Evolutionary conservation across 2,888 invertebrate species (phyloP), one percentile per base, ranked within the genome.

Genomic region (Pyrrhosoma nymphula): DNA sequence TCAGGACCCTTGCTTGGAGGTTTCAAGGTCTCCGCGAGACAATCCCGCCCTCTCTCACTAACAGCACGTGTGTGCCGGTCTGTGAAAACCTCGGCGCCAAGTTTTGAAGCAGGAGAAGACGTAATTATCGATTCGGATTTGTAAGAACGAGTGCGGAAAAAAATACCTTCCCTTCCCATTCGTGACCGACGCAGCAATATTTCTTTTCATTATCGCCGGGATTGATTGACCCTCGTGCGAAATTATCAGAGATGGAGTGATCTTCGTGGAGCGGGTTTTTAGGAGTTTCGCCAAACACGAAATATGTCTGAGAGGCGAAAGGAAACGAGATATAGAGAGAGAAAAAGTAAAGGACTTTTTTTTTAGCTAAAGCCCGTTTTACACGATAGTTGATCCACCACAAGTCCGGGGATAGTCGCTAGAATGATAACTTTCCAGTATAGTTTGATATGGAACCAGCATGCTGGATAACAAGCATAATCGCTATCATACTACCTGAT

Each of bases 161-260:
- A 69, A 69, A 26, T 26, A 69, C 12, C 10, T 20, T 69, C n/a
- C 6, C n/a, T 69, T 69, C 23, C 26, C 69, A 26, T 69, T 69
- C 69, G 69, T 69, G 69, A 69, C 69, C 69, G 8, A 69, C 69
- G 69, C 69, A 69, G 69, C n/a, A 4, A 47, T 47, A 47, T 69
- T 69, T 69, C n/a, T 69, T n/a, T 8, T n/a, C 69, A 26, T 69
- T n/a, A 69, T 69, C 69, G 12, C n/a, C 69, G 12, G n/a, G 69
- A 69, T 69, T 69, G 69, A 69, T n/a, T 69, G 69, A 69, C 69
- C 69, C n/a, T 69, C 69, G 69, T 69, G 69, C 69, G n/a, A 69
- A 69, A 69, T 69, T 10, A 26, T 69, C 69, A 26, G 47, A n/a
- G 69, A n/a, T 69, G 69, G 69, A 23, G 26, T 26, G 69, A 69